Base-by-base conservation (phyloP, 2,888 invertebrate genomes). In the Pterobdella sp. region DNA sequence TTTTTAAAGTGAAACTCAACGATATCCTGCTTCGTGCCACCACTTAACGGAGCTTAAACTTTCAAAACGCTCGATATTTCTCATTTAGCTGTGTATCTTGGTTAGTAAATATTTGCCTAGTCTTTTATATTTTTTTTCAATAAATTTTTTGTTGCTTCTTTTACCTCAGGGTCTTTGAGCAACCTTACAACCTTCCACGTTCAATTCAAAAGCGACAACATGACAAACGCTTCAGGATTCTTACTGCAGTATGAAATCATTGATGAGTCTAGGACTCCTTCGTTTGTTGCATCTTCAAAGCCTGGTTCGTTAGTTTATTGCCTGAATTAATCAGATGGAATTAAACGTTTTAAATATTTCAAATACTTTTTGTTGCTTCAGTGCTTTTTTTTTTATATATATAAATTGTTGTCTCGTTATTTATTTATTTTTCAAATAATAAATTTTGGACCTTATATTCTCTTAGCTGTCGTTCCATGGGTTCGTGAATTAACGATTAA, bases 171-270 rank as follows among this genome's bases (percentile, higher is more conserved):
- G 75, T n/a, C 74, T 1, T 73, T 75, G 1, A 77, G 76, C 34
- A 42, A 69, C 29, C 65, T 34, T 1, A 37, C 63, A 2, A 34
- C 68, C 7, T 77, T 77, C 74, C 76, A 77, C 37, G 34, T 77
- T 1, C 66, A 49, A 0, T 77, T 77, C 63, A 31, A 31, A 36
- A 74, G 74, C 4, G 77, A 77, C 69, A 76, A 75, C 70, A 75
- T 67, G 56, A 66, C 75, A 42, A 74, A 73, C 34, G 74, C 68
- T 2, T 36, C 72, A 1, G 77, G 77, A 31, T 77, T 77, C 66
- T 76, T 75, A 52, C 72, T 75, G 31, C 70, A 72, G 26, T 77
- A 74, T 73, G 32, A 31, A n/a, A 68, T 76, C 31, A 56, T 74
- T 42, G 69, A 73, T 22, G 22, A 63, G 35, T 18, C 35, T 3